Evolutionary conservation across 1,140 invertebrate species (phyloP).

Genomic region (Trissolcus basalis): DNA sequence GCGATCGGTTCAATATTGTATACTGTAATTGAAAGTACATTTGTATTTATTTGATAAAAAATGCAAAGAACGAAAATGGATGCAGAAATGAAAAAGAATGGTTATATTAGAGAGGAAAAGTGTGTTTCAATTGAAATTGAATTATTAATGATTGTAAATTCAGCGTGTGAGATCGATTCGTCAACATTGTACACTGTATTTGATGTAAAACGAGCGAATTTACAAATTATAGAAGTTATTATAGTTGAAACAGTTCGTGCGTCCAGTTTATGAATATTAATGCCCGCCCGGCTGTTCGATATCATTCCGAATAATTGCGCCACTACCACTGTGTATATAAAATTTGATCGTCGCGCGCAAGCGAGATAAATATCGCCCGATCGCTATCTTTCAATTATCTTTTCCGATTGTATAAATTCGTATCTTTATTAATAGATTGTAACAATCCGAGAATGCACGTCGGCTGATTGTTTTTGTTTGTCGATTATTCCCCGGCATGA

Average conservation of each 20-base stretch:
- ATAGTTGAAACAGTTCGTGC: constrained; percentile 52
- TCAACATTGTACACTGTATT: constrained; percentile 23
- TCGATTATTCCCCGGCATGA: too few species aligned
- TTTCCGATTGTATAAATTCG: constrained; percentile 53
- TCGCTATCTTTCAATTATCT: constrained; percentile 59
- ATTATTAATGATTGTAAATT: background rate
- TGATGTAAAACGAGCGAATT: constrained; percentile 49
- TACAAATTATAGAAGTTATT: constrained; percentile 58
- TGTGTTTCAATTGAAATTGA: background rate
- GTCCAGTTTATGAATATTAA: constrained; percentile 61
- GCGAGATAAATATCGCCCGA: constrained; percentile 49
- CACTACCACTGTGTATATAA: constrained; percentile 47
- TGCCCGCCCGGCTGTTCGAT: constrained; percentile 47
- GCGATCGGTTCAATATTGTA: too few species aligned
- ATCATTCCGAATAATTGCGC: constrained; percentile 59
- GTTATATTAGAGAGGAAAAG: background rate
- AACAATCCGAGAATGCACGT: constrained; percentile 46
- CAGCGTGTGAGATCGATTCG: constrained; percentile 26
- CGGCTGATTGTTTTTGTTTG: background rate
- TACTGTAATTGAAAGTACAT: too few species aligned
- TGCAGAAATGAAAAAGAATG: background rate
- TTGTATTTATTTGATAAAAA: too few species aligned
- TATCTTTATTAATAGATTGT: constrained; percentile 50
- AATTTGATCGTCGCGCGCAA: constrained; percentile 55
- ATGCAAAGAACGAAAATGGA: too few species aligned